Evolutionary conservation across 2,888 invertebrate genomes (phyloP).

Genomic region (Ophion ellenae): DNA sequence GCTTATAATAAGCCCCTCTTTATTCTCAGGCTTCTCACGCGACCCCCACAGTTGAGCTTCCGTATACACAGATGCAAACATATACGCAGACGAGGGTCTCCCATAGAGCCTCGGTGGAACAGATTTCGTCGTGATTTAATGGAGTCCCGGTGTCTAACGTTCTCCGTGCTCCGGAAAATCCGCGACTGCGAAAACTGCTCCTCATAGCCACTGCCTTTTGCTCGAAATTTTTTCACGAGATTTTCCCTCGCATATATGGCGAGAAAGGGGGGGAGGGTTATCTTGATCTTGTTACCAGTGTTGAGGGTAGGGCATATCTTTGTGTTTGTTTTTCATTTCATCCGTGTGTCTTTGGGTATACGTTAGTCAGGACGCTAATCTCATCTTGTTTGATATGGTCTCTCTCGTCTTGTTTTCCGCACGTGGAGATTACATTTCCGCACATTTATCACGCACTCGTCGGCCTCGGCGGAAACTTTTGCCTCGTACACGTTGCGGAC

Average conservation of each 20-base stretch:
- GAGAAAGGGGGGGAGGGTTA: neutral
- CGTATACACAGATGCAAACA: slow-evolving; percentile 5
- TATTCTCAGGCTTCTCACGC: slow-evolving; percentile 77
- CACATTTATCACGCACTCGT: slow-evolving; percentile 56
- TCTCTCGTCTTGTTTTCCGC: neutral
- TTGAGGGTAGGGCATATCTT: slow-evolving; percentile 20
- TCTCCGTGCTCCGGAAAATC: slow-evolving; percentile 38
- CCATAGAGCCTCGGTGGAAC: slow-evolving; percentile 75
- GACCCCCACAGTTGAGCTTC: slow-evolving; percentile 56
- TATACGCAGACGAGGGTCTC: slow-evolving; percentile 6
- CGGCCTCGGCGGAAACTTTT: slow-evolving; percentile 42
- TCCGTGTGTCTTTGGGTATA: slow-evolving; percentile 41
- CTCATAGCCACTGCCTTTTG: slow-evolving; percentile 59
- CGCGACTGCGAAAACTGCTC: slow-evolving; percentile 44
- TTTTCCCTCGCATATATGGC: slow-evolving; percentile 1
- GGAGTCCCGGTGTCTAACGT: slow-evolving; percentile 75
- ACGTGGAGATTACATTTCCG: slow-evolving; percentile 60
- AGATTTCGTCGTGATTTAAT: slow-evolving; percentile 83
- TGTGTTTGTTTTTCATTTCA: slow-evolving; percentile 32
- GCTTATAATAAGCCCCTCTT: slow-evolving; percentile 84
- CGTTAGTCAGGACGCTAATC: slow-evolving; percentile 53
- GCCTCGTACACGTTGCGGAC: slow-evolving; percentile 43
- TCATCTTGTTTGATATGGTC: slow-evolving; percentile 62
- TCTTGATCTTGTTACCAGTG: slow-evolving; percentile 55
- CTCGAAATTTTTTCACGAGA: slow-evolving; percentile 56